phyloP scores from a whole-genome alignment of 2,113 vertebrate species.

The Mesoclemmys tuberculata region DNA sequence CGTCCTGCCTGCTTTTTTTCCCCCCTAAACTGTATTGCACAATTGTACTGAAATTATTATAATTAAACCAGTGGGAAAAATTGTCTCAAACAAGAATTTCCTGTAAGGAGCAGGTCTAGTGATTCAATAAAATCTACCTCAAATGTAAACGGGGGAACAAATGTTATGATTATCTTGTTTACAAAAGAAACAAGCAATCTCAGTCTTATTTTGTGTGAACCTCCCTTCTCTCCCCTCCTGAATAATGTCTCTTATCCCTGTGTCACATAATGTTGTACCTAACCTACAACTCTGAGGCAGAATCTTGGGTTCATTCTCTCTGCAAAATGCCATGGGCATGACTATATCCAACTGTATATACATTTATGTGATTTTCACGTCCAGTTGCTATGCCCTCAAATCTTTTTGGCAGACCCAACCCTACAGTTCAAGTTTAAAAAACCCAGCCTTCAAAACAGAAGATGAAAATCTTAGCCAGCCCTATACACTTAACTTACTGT shows the following conservation, averaged over 20 bases:
- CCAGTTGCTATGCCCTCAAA: neutral
- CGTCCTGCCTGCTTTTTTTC: neutral
- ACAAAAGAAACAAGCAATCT: neutral
- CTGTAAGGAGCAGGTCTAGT: neutral
- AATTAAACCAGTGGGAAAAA: neutral
- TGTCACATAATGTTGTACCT: neutral
- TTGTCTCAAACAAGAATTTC: neutral
- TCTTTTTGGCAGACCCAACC: neutral
- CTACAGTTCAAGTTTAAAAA: neutral
- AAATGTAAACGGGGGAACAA: neutral
- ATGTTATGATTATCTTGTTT: fast-evolving
- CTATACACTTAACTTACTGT: neutral
- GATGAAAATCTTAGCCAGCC: neutral
- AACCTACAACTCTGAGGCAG: neutral
- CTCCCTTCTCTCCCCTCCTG: neutral
- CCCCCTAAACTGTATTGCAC: neutral
- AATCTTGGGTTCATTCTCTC: constrained; percentile 33
- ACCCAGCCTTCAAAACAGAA: neutral
- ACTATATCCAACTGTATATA: neutral
- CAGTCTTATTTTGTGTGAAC: neutral
- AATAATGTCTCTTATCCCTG: neutral
- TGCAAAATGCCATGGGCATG: neutral
- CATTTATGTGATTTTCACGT: neutral
- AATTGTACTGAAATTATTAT: neutral
- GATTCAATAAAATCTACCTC: neutral